Conservation (phyloP, 2,797 vertebrate genomes). For the Eidolon dupreanum region DNA sequence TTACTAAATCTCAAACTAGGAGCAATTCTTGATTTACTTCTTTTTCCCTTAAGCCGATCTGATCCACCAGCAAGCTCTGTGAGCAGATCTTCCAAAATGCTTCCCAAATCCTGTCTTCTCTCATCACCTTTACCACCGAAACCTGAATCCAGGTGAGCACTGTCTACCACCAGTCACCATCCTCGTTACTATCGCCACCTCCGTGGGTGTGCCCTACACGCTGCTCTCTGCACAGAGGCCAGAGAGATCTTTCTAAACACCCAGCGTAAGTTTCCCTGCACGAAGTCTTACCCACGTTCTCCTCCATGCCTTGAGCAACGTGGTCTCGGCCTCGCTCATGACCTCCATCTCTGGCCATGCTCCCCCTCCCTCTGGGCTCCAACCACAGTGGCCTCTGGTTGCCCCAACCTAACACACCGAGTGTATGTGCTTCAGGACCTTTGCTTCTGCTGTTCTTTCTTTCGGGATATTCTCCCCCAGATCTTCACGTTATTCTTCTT, state of each 20-base stretch:
- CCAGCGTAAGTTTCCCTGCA: accelerated
- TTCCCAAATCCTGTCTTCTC: not conserved
- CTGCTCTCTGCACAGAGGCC: not conserved
- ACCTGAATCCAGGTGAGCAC: not conserved
- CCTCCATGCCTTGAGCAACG: too few species aligned
- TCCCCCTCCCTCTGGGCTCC: not conserved
- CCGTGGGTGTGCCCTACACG: not conserved
- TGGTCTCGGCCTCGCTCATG: not conserved
- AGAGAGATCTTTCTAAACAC: not conserved
- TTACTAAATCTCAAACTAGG: not conserved
- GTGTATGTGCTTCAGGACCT: not conserved
- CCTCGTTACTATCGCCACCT: accelerated
- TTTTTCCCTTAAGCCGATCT: not conserved
- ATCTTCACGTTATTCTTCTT: not conserved
- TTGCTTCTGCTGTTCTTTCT: not conserved
- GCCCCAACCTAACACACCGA: accelerated
- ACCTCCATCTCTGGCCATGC: not conserved
- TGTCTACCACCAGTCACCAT: not conserved
- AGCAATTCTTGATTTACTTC: not conserved
- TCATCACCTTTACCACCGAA: not conserved
- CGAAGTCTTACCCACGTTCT: not conserved
- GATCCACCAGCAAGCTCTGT: not conserved
- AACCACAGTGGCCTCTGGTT: not conserved
- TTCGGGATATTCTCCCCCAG: not conserved
- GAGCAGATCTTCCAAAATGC: not conserved